Conservation (phyloP, 1,140 invertebrate species). For the Solenopsis invicta region DNA sequence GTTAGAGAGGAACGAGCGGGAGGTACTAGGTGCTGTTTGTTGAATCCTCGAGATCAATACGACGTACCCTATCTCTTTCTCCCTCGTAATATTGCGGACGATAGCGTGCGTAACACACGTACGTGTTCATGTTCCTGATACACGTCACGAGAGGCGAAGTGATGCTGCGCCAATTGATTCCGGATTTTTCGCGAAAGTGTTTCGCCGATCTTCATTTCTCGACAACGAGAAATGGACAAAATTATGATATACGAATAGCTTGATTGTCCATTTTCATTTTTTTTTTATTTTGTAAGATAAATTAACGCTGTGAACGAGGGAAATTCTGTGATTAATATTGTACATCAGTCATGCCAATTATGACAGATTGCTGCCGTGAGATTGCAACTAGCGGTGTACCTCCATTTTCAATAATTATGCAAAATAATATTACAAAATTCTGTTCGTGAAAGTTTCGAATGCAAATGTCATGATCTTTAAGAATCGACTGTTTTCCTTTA, state of each 20-base stretch:
- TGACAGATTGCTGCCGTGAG: constrained; percentile 35
- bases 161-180: constrained; percentile 48
- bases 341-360: constrained; percentile 44
- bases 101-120: constrained; percentile 61
- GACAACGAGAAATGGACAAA: not conserved
- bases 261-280: constrained; percentile 20
- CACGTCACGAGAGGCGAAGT: constrained; percentile 33
- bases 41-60: constrained; percentile 86
- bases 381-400: not conserved
- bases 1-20: constrained; percentile 76
- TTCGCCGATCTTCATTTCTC: not conserved
- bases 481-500: not conserved
- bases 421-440: constrained; percentile 33
- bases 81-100: constrained; percentile 66
- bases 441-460: constrained; percentile 2
- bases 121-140: constrained; percentile 31
- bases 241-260: not conserved
- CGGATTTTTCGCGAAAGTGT: constrained; percentile 1
- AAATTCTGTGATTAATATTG: constrained; percentile 37
- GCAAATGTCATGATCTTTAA: not conserved
- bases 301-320: constrained; percentile 4
- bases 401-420: constrained; percentile 13
- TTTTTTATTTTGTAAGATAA: not conserved
- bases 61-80: constrained; percentile 77
- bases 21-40: constrained; percentile 85